These are phyloP conservation scores for Cecidostiba fungosa DNA, from an alignment of 2,888 invertebrate species.

Conservation along the genomic window DNA sequence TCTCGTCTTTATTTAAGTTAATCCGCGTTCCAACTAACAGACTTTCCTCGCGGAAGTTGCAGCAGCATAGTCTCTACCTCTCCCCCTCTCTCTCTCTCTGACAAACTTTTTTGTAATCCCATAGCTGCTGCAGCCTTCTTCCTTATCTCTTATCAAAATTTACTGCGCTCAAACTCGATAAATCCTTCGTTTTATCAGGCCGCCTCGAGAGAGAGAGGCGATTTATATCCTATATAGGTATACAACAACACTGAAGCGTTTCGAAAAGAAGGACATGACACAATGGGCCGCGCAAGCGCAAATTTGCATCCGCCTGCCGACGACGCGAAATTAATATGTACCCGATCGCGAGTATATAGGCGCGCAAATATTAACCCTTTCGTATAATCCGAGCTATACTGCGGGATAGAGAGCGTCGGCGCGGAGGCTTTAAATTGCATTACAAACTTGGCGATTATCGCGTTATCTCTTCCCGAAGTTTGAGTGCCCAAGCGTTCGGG, in stretches of 20 bases:
- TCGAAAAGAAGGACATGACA: neutral
- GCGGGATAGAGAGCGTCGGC: neutral
- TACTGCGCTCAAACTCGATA: slow-evolving; percentile 63
- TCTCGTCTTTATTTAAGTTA: slow-evolving; percentile 62
- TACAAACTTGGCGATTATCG: slow-evolving; percentile 65
- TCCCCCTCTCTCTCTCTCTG: slow-evolving; percentile 2
- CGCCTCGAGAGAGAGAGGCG: slow-evolving; percentile 8
- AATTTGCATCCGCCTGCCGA: neutral
- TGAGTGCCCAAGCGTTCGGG: slow-evolving; percentile 49
- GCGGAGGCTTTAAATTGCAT: slow-evolving; percentile 61
- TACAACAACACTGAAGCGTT: neutral
- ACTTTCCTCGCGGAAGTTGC: slow-evolving; percentile 48
- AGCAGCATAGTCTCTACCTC: neutral
- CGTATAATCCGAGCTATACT: slow-evolving; percentile 10
- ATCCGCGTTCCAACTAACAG: slow-evolving; percentile 58
- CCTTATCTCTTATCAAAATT: slow-evolving; percentile 63
- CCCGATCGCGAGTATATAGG: slow-evolving; percentile 10
- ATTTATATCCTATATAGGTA: slow-evolving; percentile 6
- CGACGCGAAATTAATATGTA: slow-evolving; percentile 42
- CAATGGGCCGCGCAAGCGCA: neutral
- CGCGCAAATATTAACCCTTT: slow-evolving; percentile 57
- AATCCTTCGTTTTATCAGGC: slow-evolving; percentile 61
- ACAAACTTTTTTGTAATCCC: slow-evolving; percentile 62
- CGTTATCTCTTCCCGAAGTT: slow-evolving; percentile 63
- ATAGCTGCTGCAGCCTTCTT: neutral